Evolutionary conservation across 2,888 invertebrate genomes (phyloP).

Genomic region (Plemyria rubiginata): DNA sequence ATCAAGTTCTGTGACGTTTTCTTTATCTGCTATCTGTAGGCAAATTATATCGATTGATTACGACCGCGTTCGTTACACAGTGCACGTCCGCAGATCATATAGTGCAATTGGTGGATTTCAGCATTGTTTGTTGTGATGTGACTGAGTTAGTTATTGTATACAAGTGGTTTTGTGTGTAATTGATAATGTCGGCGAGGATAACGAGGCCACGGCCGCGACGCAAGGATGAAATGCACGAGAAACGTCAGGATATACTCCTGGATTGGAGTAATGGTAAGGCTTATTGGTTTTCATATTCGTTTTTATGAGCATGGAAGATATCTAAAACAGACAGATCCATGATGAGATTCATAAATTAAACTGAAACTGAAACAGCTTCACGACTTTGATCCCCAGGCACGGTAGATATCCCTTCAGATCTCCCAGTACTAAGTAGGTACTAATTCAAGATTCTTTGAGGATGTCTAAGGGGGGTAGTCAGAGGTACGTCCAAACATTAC

Average conservation of each 20-base stretch:
- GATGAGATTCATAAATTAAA: neutral
- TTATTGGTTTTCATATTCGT: conserved; percentile 5
- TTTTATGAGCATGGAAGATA: conserved; percentile 7
- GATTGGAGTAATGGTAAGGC: conserved; percentile 78
- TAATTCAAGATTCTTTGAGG: too few species aligned
- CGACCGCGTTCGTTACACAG: conserved; percentile 59
- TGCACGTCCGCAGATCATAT: conserved; percentile 68
- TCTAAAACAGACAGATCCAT: conserved; percentile 5
- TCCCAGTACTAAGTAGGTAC: too few species aligned
- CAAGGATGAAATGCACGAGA: conserved; percentile 71
- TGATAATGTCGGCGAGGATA: conserved; percentile 67
- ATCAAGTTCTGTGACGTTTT: conserved; percentile 73
- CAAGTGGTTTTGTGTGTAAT: conserved; percentile 44
- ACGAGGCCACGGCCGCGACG: conserved; percentile 70
- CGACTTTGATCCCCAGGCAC: too few species aligned
- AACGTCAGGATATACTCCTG: conserved; percentile 72
- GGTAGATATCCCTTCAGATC: too few species aligned
- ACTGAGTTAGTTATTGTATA: conserved; percentile 38
- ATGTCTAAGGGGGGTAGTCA: too few species aligned
- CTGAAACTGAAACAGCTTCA: too few species aligned
- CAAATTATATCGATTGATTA: conserved; percentile 67
- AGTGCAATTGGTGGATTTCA: conserved; percentile 53
- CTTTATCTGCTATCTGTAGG: conserved; percentile 71
- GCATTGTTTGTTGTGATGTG: conserved; percentile 61
- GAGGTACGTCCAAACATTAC: too few species aligned